Percentiles rank a stretch among this genome's conserved stretches.
These are phyloP conservation scores for Dicrurus megarhynchus DNA, from an alignment of 2,113 vertebrate species.

Conservation along the genomic window DNA sequence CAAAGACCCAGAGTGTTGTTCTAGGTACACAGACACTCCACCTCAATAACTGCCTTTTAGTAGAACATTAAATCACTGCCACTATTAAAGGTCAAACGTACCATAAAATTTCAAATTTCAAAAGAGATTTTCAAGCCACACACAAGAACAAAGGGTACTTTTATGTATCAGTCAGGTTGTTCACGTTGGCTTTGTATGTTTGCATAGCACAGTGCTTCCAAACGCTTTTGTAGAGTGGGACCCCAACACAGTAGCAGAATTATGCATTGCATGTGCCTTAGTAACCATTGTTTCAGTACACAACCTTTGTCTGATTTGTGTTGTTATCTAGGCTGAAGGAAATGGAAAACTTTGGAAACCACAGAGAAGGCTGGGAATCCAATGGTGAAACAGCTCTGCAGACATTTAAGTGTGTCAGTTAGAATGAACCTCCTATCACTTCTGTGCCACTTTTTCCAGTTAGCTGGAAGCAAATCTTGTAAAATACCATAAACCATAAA, in stretches of 20 bases:
- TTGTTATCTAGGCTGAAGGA: background rate
- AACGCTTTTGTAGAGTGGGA: background rate
- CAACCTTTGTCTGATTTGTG: background rate
- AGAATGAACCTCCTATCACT: background rate
- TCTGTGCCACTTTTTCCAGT: background rate
- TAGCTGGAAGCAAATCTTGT: background rate
- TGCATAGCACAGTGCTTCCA: background rate
- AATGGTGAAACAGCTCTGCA: background rate
- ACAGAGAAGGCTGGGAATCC: background rate
- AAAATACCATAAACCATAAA: background rate
- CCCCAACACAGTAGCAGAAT: background rate
- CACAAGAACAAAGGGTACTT: background rate
- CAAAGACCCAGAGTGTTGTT: background rate
- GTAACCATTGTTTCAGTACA: background rate
- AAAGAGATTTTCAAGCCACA: background rate
- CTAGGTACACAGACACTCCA: background rate
- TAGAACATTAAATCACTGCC: background rate
- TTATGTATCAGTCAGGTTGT: background rate
- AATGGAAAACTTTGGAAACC: background rate
- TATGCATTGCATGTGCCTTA: rapidly evolving
- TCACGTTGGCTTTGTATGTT: background rate
- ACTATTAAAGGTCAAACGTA: background rate
- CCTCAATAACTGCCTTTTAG: background rate
- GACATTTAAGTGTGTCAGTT: background rate
- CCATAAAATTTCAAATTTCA: background rate